phyloP scores from a whole-genome alignment of 53 echinoderm and acorn worm species.

The Patiria pectinifera region DNA sequence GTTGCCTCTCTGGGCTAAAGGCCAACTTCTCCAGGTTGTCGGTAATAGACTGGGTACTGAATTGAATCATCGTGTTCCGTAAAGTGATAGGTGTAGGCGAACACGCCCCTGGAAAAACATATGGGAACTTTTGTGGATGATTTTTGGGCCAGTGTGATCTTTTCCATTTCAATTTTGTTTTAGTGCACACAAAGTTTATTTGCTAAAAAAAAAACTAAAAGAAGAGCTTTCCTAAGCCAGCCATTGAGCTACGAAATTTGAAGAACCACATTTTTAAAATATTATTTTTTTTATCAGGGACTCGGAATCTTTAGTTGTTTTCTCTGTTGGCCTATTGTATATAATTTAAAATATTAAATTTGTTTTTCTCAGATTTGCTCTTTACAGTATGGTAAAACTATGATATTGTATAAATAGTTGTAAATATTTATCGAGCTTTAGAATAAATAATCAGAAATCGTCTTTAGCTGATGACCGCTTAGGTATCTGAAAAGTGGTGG shows the following conservation, averaged over 20 bases:
- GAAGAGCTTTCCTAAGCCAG: too few species aligned
- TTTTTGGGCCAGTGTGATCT: not conserved
- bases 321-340: too few species aligned
- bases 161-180: not conserved
- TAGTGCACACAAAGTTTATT: too few species aligned
- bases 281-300: too few species aligned
- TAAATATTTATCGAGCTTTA: not conserved
- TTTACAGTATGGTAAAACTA: not conserved
- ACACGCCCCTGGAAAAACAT: not conserved
- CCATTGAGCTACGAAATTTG: too few species aligned
- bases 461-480: not conserved
- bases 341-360: too few species aligned
- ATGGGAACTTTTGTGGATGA: not conserved
- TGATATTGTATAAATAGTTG: constrained; percentile 10
- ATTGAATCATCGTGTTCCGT: constrained; percentile 20
- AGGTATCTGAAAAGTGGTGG: not conserved
- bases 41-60: not conserved
- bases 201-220: too few species aligned
- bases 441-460: not conserved
- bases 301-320: too few species aligned
- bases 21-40: not conserved
- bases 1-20: not conserved
- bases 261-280: too few species aligned
- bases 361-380: too few species aligned
- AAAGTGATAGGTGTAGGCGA: not conserved